phyloP scores from a whole-genome alignment of 2,888 invertebrate species.

The Lysandra bellargus region DNA sequence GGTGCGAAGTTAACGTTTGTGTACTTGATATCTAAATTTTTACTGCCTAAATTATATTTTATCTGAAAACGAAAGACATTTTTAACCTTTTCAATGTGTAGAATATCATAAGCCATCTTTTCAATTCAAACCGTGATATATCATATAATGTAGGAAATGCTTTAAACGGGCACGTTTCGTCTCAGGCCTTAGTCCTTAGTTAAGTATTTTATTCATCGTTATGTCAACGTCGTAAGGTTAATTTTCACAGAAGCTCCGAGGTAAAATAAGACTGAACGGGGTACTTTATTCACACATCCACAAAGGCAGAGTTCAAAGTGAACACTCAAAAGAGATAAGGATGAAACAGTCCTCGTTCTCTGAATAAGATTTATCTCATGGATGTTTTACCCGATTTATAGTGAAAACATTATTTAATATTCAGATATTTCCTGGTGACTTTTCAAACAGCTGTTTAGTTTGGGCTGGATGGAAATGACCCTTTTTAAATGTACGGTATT shows the following conservation, averaged over 20 bases:
- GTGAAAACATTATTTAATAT: conserved; percentile 8
- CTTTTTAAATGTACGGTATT: neutral
- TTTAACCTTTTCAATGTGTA: neutral
- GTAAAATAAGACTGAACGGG: neutral
- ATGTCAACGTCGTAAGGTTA: neutral
- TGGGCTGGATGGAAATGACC: neutral
- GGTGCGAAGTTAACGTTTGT: too few relatives aligned
- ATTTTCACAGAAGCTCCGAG: neutral
- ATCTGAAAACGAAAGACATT: neutral
- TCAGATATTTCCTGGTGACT: neutral
- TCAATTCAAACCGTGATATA: neutral
- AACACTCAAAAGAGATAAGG: conserved; percentile 28
- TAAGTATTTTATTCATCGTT: neutral
- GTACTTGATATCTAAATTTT: neutral
- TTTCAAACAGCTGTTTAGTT: neutral
- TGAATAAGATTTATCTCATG: conserved; percentile 15
- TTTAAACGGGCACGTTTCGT: neutral
- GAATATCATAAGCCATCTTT: neutral
- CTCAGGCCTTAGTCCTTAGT: neutral
- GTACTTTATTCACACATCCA: conserved; percentile 21
- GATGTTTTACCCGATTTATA: neutral
- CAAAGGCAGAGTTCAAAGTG: conserved; percentile 29
- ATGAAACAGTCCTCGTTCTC: conserved; percentile 8
- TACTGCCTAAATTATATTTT: neutral
- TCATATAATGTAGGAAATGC: neutral